Evolutionary conservation across 2,797 vertebrate genomes (phyloP), one percentile per base, ranked within the genome.

Genomic region (Sebastes vulpes): DNA sequence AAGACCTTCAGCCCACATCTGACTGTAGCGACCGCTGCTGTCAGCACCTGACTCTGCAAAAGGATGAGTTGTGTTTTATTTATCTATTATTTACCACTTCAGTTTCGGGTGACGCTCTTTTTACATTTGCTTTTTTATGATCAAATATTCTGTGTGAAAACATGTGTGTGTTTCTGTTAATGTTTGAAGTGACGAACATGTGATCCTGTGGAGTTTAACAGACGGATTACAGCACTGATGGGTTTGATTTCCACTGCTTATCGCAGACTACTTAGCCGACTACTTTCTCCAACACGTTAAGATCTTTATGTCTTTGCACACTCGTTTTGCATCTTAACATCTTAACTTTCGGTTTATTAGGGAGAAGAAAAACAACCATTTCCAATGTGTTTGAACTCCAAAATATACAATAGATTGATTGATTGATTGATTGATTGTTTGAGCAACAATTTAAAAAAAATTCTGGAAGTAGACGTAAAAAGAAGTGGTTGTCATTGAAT

Each of bases 1-100:
- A 94, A 91, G 89, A 93, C 91, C 89, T 88, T 81, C 32, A 9
- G 79, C 81, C 80, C 80, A 1, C 65, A 1, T 52, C 64, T 42
- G 48, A 75, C 72, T 66, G 64, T 61, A 50, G 68, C 64, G 5
- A 53, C 75, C 61, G 75, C 80, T 48, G 52, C 78, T 67, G 75
- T 59, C 65, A 6, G 21, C 66, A 52, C 61, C 77, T 56, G 72
- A 66, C 64, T 74, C 82, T 69, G 66, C 12, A 38, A 59, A 78
- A 68, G 66, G 75, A 76, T 46, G 69, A 18, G 28, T 9, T 3
- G 0, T 21, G 26, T 65, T 18, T 18, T 1, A 35, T 52, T 71
- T 52, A 42, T 23, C 1, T n/a, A 6, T 46, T 60, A 6, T 46
- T 60, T 9, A 58, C 18, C 20, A 4, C 18, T 72, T 50, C 1